Evolutionary conservation across 2,888 invertebrate species (phyloP).

Genomic region (Eupeodes latifasciatus): DNA sequence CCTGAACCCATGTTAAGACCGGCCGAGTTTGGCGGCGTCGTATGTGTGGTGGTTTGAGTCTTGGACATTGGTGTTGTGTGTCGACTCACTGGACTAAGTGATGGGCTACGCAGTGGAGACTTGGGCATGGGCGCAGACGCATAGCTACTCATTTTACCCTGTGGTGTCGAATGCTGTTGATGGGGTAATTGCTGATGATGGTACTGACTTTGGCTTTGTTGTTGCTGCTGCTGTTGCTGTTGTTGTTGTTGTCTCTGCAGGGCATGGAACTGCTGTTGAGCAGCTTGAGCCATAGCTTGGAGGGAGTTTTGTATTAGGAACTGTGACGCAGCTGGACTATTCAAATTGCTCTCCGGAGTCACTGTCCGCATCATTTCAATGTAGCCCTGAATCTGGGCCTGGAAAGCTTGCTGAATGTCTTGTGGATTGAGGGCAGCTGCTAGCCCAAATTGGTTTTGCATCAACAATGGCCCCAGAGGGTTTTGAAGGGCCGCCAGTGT

Average conservation of each 20-base stretch:
- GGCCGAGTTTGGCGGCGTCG: constrained; percentile 85
- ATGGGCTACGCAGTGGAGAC: constrained; percentile 83
- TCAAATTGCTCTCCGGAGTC: constrained; percentile 80
- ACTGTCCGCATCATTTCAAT: constrained; percentile 83
- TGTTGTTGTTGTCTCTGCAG: constrained; percentile 87
- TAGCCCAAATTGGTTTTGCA: constrained; percentile 81
- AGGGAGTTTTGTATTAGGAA: constrained; percentile 90
- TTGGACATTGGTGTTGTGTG: constrained; percentile 83
- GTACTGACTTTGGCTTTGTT: constrained; percentile 77
- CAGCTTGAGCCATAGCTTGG: constrained; percentile 89
- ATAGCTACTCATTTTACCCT: constrained; percentile 83
- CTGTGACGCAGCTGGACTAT: constrained; percentile 85
- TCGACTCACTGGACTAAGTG: constrained; percentile 82
- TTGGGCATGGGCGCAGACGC: constrained; percentile 81
- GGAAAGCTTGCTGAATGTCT: constrained; percentile 83
- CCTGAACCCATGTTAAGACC: constrained; percentile 83
- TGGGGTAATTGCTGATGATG: constrained; percentile 73
- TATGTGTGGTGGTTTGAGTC: constrained; percentile 84
- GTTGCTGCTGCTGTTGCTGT: constrained; percentile 80
- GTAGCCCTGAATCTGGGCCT: constrained; percentile 83
- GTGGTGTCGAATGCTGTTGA: constrained; percentile 76
- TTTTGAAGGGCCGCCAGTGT: constrained; percentile 80
- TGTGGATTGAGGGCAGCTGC: constrained; percentile 78
- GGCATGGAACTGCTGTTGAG: constrained; percentile 88
- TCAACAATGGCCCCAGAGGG: constrained; percentile 80